A percentile compares a stretch with the other conserved stretches of the same genome.
phyloP scores from a whole-genome alignment of 2,797 vertebrate genomes.

The Acanthurus tractus region DNA sequence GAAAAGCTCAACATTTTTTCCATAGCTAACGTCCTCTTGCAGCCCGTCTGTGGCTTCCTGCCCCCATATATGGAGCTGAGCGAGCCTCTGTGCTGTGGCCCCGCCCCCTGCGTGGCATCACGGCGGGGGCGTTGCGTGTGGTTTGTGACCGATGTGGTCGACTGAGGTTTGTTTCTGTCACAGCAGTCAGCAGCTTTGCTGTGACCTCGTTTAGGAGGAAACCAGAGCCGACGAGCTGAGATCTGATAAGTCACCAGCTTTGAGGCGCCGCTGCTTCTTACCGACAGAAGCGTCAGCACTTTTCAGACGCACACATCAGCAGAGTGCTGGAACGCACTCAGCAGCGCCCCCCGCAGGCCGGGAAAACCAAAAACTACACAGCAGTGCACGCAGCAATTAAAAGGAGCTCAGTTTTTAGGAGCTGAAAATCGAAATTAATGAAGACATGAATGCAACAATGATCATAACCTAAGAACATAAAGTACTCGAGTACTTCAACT shows the following conservation, averaged over 20 bases:
- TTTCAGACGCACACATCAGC: neutral
- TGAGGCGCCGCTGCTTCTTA: conserved; percentile 16
- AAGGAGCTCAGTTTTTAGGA: neutral
- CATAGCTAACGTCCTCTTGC: neutral
- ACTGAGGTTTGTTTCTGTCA: conserved; percentile 33
- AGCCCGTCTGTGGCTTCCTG: conserved; percentile 7
- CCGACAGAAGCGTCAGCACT: conserved; percentile 37
- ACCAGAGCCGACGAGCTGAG: neutral
- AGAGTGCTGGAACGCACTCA: neutral
- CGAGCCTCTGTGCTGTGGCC: neutral
- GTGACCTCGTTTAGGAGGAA: conserved; percentile 52
- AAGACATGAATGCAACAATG: neutral
- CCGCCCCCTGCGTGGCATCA: conserved; percentile 23
- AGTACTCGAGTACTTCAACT: too few relatives aligned
- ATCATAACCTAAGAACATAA: neutral
- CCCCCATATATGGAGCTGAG: conserved; percentile 21
- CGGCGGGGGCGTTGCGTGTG: neutral
- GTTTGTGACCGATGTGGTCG: conserved; percentile 29
- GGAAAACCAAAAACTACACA: neutral
- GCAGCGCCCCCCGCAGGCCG: neutral
- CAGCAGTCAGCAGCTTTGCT: conserved; percentile 45
- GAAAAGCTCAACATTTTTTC: neutral
- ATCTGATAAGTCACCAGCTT: conserved; percentile 14
- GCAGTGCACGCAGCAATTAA: neutral
- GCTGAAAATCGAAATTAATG: neutral